phyloP scores from a whole-genome alignment of 2,888 invertebrate genomes.

The Vandiemenella viatica region DNA sequence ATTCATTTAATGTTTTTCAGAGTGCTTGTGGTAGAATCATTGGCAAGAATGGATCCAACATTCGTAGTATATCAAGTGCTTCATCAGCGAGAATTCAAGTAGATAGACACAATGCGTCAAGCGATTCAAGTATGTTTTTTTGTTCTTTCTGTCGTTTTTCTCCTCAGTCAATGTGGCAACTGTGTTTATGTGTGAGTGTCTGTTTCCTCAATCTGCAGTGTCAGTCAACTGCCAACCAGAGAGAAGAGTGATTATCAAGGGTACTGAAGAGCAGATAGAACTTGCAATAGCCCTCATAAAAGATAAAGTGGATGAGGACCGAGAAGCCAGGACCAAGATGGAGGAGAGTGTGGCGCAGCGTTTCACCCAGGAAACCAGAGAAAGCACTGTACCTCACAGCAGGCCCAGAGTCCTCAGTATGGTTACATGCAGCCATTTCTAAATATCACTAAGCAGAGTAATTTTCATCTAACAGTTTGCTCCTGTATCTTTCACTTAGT shows the following conservation, averaged over 20 bases:
- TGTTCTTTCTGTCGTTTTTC: background rate
- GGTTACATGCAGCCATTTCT: background rate
- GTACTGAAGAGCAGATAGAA: constrained; percentile 59
- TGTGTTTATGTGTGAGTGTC: too few species aligned
- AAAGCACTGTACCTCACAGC: constrained; percentile 6
- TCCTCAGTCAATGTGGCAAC: too few species aligned
- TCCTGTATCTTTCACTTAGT: too few species aligned
- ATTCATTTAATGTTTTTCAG: too few species aligned
- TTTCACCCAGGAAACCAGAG: constrained; percentile 33
- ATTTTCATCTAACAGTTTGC: too few species aligned
- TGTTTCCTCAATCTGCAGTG: too few species aligned
- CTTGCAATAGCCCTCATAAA: constrained; percentile 56
- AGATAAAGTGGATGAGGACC: constrained; percentile 45
- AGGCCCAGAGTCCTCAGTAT: background rate
- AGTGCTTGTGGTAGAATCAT: constrained; percentile 56
- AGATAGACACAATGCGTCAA: constrained; percentile 22
- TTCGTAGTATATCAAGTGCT: constrained; percentile 50
- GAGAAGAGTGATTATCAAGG: constrained; percentile 34
- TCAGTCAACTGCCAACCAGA: constrained; percentile 9
- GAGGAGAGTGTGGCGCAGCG: constrained; percentile 33
- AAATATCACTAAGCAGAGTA: background rate
- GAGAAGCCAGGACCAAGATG: constrained; percentile 28
- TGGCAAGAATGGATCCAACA: constrained; percentile 55
- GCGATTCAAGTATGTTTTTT: background rate
- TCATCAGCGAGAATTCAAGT: constrained; percentile 59